A percentile compares a stretch with the other conserved stretches of the same genome.
These are phyloP conservation scores for Chloroceryle amazona DNA, from an alignment of 2,797 vertebrate species.

Conservation along the genomic window DNA sequence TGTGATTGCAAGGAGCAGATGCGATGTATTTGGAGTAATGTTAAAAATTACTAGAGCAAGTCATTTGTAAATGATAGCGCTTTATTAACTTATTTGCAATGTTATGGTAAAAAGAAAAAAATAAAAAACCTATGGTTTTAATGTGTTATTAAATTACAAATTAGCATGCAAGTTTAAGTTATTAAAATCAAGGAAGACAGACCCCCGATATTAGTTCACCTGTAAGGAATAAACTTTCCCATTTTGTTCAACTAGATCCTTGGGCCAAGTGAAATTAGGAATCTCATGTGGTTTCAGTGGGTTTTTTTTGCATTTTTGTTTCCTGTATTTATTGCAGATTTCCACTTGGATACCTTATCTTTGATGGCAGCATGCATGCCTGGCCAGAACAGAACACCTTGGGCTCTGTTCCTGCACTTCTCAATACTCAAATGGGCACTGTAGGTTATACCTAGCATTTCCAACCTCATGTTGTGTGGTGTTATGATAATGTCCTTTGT, in stretches of 20 bases:
- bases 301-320: conserved; percentile 79
- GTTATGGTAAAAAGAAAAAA: conserved; percentile 17
- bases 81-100: conserved; percentile 44
- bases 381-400: conserved; percentile 78
- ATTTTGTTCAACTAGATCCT: conserved; percentile 66
- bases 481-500: conserved; percentile 76
- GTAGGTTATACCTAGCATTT: conserved; percentile 79
- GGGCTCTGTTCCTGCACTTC: conserved; percentile 78
- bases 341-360: conserved; percentile 78
- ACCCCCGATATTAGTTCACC: conserved; percentile 5
- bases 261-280: conserved; percentile 74
- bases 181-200: conserved; percentile 35
- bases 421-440: conserved; percentile 78
- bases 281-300: conserved; percentile 76
- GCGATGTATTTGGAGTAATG: conserved; percentile 10
- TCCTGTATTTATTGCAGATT: conserved; percentile 79
- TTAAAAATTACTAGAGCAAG: conserved; percentile 21
- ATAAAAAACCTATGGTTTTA: conserved; percentile 1
- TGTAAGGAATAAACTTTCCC: conserved; percentile 47
- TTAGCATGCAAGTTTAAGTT: conserved; percentile 1
- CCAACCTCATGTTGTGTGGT: conserved; percentile 78
- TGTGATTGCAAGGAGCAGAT: conserved; percentile 30
- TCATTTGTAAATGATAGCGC: conserved; percentile 17
- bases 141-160: conserved; percentile 51
- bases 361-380: conserved; percentile 78